These are phyloP conservation scores for Mythimna impura DNA, from an alignment of 2,888 invertebrate genomes.

Conservation along the genomic window DNA sequence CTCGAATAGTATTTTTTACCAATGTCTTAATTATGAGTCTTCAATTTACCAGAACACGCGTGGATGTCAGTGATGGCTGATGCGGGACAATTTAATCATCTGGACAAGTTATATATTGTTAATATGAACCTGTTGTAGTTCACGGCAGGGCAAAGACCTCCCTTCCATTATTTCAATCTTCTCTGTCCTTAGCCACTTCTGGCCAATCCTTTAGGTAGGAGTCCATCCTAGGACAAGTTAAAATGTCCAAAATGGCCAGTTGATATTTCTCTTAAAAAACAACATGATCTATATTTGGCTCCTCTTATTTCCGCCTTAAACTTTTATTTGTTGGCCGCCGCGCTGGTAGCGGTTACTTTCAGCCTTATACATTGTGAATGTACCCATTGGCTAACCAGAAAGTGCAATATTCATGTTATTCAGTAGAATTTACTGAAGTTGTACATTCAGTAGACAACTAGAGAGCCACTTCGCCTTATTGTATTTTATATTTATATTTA, in stretches of 20 bases:
- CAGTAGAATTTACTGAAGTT: constrained; percentile 1
- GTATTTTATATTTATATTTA: background rate
- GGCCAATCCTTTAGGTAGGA: too few species aligned
- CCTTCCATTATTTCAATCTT: too few species aligned
- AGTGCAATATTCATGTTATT: constrained; percentile 27
- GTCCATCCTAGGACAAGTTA: background rate
- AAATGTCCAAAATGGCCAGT: background rate
- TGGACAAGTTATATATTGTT: background rate
- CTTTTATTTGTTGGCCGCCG: constrained; percentile 19
- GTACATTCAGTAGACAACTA: constrained; percentile 10
- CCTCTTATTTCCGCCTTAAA: background rate
- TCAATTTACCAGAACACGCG: background rate
- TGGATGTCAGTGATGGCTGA: background rate
- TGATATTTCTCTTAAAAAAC: background rate
- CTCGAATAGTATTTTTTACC: too few species aligned
- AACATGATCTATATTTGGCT: constrained; percentile 1
- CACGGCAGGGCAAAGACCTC: too few species aligned
- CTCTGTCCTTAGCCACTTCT: too few species aligned
- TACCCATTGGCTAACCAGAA: background rate
- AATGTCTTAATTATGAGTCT: background rate
- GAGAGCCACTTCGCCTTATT: background rate
- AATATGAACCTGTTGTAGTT: too few species aligned
- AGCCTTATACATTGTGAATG: constrained; percentile 1
- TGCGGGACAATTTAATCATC: background rate
- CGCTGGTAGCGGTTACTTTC: background rate